Evolutionary conservation across 2,113 vertebrate genomes (phyloP).

Genomic region (Nansenia antarctica): DNA sequence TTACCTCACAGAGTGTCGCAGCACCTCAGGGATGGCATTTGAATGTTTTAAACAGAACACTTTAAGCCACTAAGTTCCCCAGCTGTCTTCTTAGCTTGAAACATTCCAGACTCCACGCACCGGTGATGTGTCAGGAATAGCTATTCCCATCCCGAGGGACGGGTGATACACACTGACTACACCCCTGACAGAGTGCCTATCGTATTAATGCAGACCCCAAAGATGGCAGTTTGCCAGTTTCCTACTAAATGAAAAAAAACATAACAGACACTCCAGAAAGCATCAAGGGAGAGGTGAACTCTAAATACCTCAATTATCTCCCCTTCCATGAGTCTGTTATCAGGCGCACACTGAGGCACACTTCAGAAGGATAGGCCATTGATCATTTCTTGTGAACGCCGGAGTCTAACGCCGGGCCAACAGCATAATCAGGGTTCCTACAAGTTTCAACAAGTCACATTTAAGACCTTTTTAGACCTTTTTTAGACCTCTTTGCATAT

Average conservation of each 20-base stretch:
- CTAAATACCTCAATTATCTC: neutral
- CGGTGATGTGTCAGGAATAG: slow-evolving; percentile 8
- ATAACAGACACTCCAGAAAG: neutral
- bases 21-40: slow-evolving; percentile 25
- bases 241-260: slow-evolving; percentile 16
- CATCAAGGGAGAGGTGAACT: neutral
- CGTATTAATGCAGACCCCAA: slow-evolving; percentile 7
- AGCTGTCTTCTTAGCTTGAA: neutral
- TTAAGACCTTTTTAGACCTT: too few species aligned
- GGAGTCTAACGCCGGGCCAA: neutral
- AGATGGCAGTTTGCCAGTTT: neutral
- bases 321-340: neutral
- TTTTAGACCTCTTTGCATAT: too few species aligned
- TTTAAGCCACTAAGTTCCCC: neutral
- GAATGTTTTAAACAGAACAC: slow-evolving; percentile 20
- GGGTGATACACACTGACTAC: neutral
- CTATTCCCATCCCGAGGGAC: neutral
- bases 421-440: neutral
- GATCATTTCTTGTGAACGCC: neutral
- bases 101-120: neutral
- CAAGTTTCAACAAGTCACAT: too few species aligned
- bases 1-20: slow-evolving; percentile 6
- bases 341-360: neutral
- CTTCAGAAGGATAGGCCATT: neutral
- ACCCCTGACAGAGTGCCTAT: slow-evolving; percentile 1